Conservation (phyloP, 2,797 vertebrate genomes). For the Babyrousa celebensis region DNA sequence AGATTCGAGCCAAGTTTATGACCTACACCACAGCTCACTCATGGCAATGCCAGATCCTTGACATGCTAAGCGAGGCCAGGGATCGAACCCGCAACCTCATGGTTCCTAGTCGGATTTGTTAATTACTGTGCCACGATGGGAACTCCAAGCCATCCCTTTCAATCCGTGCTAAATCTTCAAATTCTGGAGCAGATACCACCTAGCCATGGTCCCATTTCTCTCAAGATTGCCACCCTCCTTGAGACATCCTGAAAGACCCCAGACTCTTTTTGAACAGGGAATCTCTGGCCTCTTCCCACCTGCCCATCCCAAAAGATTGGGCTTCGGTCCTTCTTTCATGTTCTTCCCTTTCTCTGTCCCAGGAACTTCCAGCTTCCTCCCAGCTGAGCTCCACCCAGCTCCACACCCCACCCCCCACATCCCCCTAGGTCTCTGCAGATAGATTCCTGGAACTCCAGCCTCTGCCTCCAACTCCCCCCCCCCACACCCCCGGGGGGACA, state of each 20-base stretch:
- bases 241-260: neutral
- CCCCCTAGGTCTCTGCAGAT: neutral
- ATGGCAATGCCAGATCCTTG: too few relatives aligned
- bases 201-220: neutral
- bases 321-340: neutral
- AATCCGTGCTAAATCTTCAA: neutral
- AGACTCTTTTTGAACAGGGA: conserved; percentile 36
- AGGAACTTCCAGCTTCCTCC: neutral
- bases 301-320: neutral
- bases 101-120: too few relatives aligned
- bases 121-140: too few relatives aligned
- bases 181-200: neutral
- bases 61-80: too few relatives aligned
- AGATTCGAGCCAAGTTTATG: too few relatives aligned
- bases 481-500: too few relatives aligned
- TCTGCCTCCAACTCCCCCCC: neutral
- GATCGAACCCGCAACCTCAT: too few relatives aligned
- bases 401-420: rapidly evolving
- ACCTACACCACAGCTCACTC: too few relatives aligned
- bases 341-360: neutral
- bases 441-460: neutral
- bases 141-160: neutral
- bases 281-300: neutral
- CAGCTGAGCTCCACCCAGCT: neutral
- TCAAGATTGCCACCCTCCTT: neutral